Evolutionary conservation across 2,113 vertebrate species (phyloP).

Genomic region (Varanus salvator): DNA sequence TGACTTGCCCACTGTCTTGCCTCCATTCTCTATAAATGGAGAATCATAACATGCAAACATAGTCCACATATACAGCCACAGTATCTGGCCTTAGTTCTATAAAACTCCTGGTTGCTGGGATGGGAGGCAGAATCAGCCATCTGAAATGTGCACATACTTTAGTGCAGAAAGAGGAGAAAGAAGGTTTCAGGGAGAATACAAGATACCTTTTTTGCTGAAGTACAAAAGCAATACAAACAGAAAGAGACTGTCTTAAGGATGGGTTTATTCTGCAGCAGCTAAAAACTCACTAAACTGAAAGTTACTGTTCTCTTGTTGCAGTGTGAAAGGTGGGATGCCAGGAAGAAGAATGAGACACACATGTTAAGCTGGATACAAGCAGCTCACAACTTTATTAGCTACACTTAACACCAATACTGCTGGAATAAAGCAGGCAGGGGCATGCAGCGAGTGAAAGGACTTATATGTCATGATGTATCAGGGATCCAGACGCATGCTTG

Average conservation of each 20-base stretch:
- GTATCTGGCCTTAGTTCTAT: background rate
- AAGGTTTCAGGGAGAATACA: background rate
- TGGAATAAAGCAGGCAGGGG: background rate
- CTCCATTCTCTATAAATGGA: background rate
- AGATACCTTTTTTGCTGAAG: background rate
- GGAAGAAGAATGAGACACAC: background rate
- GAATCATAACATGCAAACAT: background rate
- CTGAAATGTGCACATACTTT: background rate
- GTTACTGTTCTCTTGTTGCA: background rate
- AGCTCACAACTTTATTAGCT: background rate
- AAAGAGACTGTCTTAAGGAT: background rate
- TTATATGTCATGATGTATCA: too few species aligned
- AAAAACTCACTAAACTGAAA: background rate
- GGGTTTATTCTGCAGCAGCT: background rate
- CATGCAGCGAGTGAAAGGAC: too few species aligned
- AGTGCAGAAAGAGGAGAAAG: background rate
- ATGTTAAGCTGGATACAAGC: background rate
- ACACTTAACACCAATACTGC: background rate
- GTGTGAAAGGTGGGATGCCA: background rate
- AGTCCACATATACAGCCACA: background rate
- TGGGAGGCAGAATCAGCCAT: background rate
- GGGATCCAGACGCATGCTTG: too few species aligned
- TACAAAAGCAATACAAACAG: background rate
- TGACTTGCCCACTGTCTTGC: background rate
- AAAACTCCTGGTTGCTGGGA: background rate